Evolutionary conservation across 2,888 invertebrate species (phyloP).

Genomic region (Lysandra coridon): DNA sequence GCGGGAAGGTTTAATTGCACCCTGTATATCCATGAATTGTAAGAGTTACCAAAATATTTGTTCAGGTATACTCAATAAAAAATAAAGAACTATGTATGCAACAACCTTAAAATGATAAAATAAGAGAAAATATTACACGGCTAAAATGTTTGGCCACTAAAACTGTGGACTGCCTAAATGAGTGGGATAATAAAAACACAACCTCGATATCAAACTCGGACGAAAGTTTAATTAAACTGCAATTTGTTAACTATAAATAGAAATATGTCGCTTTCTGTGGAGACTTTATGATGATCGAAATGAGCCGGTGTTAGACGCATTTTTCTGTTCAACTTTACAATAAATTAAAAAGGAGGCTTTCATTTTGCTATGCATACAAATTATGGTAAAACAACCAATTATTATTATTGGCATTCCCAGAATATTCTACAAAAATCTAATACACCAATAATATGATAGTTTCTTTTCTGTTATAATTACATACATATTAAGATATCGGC

Average conservation of each 20-base stretch:
- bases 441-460: not conserved
- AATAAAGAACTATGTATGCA: not conserved
- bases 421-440: not conserved
- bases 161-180: not conserved
- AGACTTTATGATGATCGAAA: conserved; percentile 19
- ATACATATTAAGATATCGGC: not conserved
- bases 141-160: not conserved
- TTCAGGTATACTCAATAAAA: not conserved
- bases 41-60: too few relatives aligned
- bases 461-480: not conserved
- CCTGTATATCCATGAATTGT: too few relatives aligned
- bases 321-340: not conserved
- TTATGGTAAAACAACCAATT: not conserved
- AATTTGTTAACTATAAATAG: conserved; percentile 30
- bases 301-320: not conserved
- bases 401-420: not conserved
- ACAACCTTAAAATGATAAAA: not conserved
- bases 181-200: not conserved
- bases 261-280: conserved; percentile 27
- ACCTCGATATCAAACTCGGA: conserved; percentile 3
- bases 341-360: not conserved
- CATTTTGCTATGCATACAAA: not conserved
- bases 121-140: not conserved
- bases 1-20: too few relatives aligned
- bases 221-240: not conserved